phyloP scores from a whole-genome alignment of 2,888 invertebrate genomes.

The Buathra laborator region DNA sequence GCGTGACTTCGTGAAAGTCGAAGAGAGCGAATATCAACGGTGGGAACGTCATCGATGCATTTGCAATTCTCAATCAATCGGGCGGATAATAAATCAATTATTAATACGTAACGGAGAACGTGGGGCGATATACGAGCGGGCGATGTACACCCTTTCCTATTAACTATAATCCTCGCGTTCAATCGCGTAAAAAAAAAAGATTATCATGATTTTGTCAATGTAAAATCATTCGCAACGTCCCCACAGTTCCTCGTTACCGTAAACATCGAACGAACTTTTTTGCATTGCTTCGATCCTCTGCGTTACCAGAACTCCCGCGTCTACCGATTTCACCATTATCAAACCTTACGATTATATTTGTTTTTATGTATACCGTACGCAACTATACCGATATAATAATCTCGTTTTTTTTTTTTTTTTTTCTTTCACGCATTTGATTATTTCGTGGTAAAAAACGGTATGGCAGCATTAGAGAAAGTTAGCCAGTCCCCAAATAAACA shows the following conservation, averaged over 20 bases:
- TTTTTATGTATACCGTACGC: constrained; percentile 27
- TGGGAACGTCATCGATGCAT: constrained; percentile 19
- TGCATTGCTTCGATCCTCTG: constrained; percentile 18
- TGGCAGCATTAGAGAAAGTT: constrained; percentile 70
- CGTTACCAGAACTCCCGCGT: constrained; percentile 49
- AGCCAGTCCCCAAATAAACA: constrained; percentile 78
- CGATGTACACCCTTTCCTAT: constrained; percentile 23
- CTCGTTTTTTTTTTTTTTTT: constrained; percentile 24
- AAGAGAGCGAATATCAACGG: constrained; percentile 23
- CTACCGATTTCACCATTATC: constrained; percentile 33
- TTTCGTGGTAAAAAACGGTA: constrained; percentile 62
- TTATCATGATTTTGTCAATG: constrained; percentile 61
- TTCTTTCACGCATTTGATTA: constrained; percentile 53
- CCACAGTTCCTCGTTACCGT: constrained; percentile 29
- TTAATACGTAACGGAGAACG: constrained; percentile 29
- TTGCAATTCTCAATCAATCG: constrained; percentile 14
- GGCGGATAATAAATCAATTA: background rate
- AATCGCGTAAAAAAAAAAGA: constrained; percentile 64
- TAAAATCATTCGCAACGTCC: constrained; percentile 56
- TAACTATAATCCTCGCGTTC: constrained; percentile 32
- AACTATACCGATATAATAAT: constrained; percentile 44
- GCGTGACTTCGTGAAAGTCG: constrained; percentile 58
- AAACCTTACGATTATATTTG: constrained; percentile 24
- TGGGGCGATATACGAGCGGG: constrained; percentile 38
- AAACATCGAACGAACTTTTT: constrained; percentile 11